These are phyloP conservation scores for Valencia hispanica DNA, from an alignment of 2,797 vertebrate genomes.

Conservation along the genomic window DNA sequence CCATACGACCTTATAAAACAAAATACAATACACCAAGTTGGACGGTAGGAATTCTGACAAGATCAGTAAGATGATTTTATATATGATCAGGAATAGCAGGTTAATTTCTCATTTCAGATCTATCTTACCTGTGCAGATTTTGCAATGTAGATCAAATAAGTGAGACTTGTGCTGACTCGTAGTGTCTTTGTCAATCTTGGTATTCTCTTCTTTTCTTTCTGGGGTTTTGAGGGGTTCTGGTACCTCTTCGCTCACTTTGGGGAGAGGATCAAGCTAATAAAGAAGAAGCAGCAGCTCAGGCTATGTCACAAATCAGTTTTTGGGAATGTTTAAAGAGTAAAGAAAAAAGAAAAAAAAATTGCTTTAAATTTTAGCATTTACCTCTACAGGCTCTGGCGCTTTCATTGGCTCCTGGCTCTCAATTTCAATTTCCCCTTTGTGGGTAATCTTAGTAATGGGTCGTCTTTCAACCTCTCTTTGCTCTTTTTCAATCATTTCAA, in stretches of 20 bases:
- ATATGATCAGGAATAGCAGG: background rate
- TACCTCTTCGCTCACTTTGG: constrained; percentile 82
- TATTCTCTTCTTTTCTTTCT: constrained; percentile 82
- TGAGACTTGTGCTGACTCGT: constrained; percentile 96
- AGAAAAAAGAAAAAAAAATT: background rate
- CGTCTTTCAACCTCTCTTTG: constrained; percentile 95
- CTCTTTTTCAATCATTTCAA: constrained; percentile 99
- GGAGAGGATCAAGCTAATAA: constrained; percentile 76
- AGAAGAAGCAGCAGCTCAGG: background rate
- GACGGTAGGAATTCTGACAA: background rate
- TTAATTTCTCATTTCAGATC: background rate
- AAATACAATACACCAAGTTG: background rate
- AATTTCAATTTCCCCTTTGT: constrained; percentile 99
- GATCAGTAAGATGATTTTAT: background rate
- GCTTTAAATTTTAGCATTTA: constrained; percentile 55
- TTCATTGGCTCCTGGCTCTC: constrained; percentile 95
- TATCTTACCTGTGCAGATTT: constrained; percentile 96
- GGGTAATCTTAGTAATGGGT: constrained; percentile 98
- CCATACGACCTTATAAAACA: constrained; percentile 89
- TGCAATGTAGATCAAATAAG: constrained; percentile 97
- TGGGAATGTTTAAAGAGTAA: background rate
- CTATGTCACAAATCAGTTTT: background rate
- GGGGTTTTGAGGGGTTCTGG: constrained; percentile 80
- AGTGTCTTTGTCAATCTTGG: constrained; percentile 87
- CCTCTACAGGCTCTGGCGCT: constrained; percentile 88